Percentiles rank a stretch among this genome's conserved stretches.
These are phyloP conservation scores for Arrhamphus sclerolepis DNA, from an alignment of 2,797 vertebrate genomes.

Conservation along the genomic window DNA sequence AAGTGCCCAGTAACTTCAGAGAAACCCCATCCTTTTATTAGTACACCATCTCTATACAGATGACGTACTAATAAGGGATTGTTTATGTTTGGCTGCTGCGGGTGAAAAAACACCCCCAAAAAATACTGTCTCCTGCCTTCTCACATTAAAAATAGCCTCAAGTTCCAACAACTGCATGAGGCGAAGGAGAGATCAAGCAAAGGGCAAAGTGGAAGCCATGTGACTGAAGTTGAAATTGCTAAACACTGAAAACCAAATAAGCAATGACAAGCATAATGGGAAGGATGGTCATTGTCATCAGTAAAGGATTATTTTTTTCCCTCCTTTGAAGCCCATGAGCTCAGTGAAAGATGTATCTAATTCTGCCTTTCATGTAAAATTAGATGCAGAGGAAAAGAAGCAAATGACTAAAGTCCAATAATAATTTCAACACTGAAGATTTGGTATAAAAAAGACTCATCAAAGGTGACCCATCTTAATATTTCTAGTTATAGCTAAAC, in stretches of 20 bases:
- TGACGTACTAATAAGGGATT: no score
- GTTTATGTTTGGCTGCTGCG: neutral
- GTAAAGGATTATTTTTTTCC: neutral
- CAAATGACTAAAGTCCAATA: no score
- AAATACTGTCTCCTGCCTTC: neutral
- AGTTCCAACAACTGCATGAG: conserved; percentile 22
- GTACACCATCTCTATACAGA: no score
- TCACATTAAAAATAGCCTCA: conserved; percentile 59
- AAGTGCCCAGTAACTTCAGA: no score
- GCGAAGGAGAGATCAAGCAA: conserved; percentile 19
- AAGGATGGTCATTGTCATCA: neutral
- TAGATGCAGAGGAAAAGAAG: no score
- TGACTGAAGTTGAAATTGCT: conserved; percentile 1
- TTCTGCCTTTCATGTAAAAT: no score
- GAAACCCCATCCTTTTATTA: no score
- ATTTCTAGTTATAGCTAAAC: no score
- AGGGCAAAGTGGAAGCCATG: conserved; percentile 38
- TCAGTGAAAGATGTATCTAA: neutral
- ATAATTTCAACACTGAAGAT: no score
- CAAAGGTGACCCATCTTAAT: no score
- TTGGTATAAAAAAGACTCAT: no score
- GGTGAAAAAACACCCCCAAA: neutral
- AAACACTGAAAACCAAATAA: conserved; percentile 5
- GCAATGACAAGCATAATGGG: neutral
- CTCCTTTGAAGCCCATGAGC: neutral